These are phyloP conservation scores for Cryptocheilus praepositus DNA, from an alignment of 2,888 invertebrate genomes.

Conservation along the genomic window DNA sequence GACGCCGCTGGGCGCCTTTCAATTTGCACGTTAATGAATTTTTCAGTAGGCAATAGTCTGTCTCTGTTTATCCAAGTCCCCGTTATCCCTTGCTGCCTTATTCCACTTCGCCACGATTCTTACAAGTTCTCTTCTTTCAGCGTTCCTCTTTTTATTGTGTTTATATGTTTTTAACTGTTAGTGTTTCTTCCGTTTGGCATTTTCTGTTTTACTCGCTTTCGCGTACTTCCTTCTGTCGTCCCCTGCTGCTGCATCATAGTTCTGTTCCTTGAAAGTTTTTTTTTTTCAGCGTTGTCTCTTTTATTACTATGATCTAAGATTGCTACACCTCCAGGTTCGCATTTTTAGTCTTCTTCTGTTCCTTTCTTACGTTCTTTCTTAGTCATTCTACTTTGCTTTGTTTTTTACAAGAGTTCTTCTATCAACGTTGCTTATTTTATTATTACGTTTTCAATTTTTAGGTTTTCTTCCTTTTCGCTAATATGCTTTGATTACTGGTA, in stretches of 20 bases:
- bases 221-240: background rate
- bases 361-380: too few species aligned
- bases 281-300: too few species aligned
- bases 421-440: too few species aligned
- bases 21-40: slow-evolving; percentile 66
- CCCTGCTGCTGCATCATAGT: background rate
- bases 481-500: too few species aligned
- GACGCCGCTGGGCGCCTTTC: slow-evolving; percentile 45
- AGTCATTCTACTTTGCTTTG: too few species aligned
- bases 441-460: too few species aligned
- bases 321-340: slow-evolving; percentile 1
- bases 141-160: too few species aligned
- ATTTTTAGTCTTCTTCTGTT: background rate
- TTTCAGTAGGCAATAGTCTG: slow-evolving; percentile 38
- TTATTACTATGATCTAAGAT: too few species aligned
- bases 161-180: too few species aligned
- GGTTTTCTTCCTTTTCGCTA: too few species aligned
- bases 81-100: background rate
- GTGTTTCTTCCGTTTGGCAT: background rate
- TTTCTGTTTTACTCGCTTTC: background rate
- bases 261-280: background rate
- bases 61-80: background rate
- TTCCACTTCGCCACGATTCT: background rate
- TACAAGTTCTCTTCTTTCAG: background rate
- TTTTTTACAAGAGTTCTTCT: too few species aligned